phyloP scores from a whole-genome alignment of 2,797 vertebrate genomes.

The Loriculus beryllinus region DNA sequence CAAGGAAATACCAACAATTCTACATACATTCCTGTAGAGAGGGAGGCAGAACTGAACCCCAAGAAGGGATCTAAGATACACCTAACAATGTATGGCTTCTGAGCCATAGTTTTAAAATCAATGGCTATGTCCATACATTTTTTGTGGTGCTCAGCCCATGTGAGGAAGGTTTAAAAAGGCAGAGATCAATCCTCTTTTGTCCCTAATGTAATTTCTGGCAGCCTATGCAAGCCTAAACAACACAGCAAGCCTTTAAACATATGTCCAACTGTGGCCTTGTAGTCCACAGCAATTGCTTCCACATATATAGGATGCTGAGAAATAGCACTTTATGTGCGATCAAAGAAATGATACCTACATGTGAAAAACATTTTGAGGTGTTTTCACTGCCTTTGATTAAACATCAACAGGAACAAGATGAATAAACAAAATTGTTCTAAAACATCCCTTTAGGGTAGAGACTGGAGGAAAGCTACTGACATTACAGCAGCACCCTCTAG shows the following conservation, averaged over 20 bases:
- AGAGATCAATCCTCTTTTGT: background rate
- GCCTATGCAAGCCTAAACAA: background rate
- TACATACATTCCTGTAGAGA: background rate
- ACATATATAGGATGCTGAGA: background rate
- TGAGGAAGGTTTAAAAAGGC: background rate
- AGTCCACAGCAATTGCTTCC: background rate
- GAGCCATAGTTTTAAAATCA: background rate
- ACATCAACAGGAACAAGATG: background rate
- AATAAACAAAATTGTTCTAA: background rate
- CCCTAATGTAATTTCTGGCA: background rate
- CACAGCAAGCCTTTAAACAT: background rate
- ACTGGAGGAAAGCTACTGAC: background rate
- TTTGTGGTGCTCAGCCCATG: background rate
- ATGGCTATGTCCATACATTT: background rate
- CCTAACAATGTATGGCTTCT: background rate
- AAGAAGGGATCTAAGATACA: background rate
- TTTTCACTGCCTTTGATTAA: background rate
- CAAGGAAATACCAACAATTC: background rate
- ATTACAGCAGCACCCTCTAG: conserved; percentile 49
- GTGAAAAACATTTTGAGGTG: background rate
- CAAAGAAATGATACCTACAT: background rate
- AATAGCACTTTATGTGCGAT: background rate
- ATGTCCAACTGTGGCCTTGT: background rate
- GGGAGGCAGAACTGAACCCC: background rate
- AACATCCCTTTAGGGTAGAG: background rate